Evolutionary conservation across 2,888 invertebrate species (phyloP), one percentile per base, ranked within the genome.

Genomic region (Leptinotarsa haldemani): DNA sequence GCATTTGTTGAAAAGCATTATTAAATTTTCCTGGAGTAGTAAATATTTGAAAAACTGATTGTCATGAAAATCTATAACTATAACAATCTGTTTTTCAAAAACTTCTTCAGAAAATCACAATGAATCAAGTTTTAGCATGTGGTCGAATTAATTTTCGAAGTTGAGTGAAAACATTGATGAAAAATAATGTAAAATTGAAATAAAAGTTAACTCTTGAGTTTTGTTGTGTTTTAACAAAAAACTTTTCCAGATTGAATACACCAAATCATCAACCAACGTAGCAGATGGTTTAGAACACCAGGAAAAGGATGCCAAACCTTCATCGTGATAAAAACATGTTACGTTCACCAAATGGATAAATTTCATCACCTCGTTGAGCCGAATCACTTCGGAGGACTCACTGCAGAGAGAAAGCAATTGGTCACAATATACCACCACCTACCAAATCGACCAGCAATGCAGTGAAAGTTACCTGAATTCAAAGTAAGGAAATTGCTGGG

Each of bases 401-500:
- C 20, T 30, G n/a, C 63, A n/a, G 20, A 56, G 4, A 9, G 20
- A 50, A n/a, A 16, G 4, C 50, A 50, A 12, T 16, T 22, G 9
- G 40, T 40, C 40, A 9, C 40, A 40, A 12, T n/a, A n/a, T 7
- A 18, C 46, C 61, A 50, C n/a, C 58, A 61, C 61, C 64, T 46
- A 7, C 22, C 20, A 52, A 18, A 70, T 15, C 4, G 2, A 9
- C 48, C 40, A 18, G 48, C 22, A 64, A 22, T 46, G 50, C 64
- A 70, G 70, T 69, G n/a, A 46, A 61, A 61, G 52, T 16, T 22
- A 12, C 12, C n/a, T 12, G 50, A 15, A 22, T 30, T 40, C 40
- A 40, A 68, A 68, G 68, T 56, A 68, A 68, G 68, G 15, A 40
- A 46, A 20, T 22, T 52, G 71, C 58, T 71, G 3, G 40, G 40